Base-by-base conservation (phyloP, 2,888 invertebrate species). In the Metopia argyrocephala region DNA sequence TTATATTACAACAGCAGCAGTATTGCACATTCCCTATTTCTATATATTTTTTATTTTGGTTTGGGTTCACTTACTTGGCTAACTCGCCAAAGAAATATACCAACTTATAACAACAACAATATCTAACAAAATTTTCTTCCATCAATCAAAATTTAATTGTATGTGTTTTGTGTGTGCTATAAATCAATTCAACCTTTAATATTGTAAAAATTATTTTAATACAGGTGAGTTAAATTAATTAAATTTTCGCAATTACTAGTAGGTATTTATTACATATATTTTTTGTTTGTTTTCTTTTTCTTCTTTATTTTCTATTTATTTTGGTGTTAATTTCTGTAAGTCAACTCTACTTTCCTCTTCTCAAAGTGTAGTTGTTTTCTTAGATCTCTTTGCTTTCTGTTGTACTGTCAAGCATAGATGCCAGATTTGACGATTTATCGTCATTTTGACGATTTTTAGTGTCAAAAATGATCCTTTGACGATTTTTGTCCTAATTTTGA, bases 11-110 rank as follows among this genome's bases (percentile, higher is more conserved):
- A n/a, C n/a, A 64, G 12, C 20, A 64, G n/a, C 25, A 46, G 45
- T 76, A 45, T 76, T 74, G 48, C 65, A 81, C 66, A 78, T 81
- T 81, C 66, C 74, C 57, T 27, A 48, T 70, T 78, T 48, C 48
- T 61, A 75, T 46, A 59, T 52, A 25, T n/a, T n/a, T n/a, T 50
- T 9, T 48, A n/a, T 48, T n/a, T 48, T 66, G 65, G 61, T 70
- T 65, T 59, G 64, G 57, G 38, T 62, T 73, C 54, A 69, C 45
- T 66, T 64, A 75, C 12, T 64, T n/a, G 27, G 57, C 59, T 38
- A 6, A 50, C 46, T 61, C 45, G n/a, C 50, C 65, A 62, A 28
- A 25, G 2, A 50, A 21, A 9, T 20, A 18, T 25, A 27, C 18
- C 23, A 52, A 57, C 48, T 31, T 28, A 64, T n/a, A 48, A 48